phyloP scores from a whole-genome alignment of 2,888 invertebrate genomes.

The Brachypalpus laphriformis region DNA sequence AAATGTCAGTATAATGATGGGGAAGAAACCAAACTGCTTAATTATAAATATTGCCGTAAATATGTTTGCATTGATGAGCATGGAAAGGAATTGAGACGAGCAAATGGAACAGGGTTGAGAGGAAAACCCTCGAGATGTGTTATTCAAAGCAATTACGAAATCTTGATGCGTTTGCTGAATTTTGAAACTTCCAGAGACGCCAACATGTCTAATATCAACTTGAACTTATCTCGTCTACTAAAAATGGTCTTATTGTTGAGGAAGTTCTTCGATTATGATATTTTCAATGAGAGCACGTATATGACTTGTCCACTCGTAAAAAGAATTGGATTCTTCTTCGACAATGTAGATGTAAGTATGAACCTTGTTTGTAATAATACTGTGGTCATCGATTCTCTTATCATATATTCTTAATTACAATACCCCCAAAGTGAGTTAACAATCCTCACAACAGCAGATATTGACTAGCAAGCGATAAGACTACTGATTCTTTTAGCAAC shows the following conservation, averaged over 20 bases:
- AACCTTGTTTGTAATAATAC: not conserved
- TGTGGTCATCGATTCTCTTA: too few relatives aligned
- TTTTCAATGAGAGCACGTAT: constrained; percentile 76
- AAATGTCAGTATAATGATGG: not conserved
- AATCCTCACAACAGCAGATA: too few relatives aligned
- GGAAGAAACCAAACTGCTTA: constrained; percentile 59
- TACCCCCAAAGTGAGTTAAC: too few relatives aligned
- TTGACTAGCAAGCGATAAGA: too few relatives aligned
- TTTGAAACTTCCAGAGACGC: constrained; percentile 76
- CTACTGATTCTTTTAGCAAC: too few relatives aligned
- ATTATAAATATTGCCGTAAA: constrained; percentile 79
- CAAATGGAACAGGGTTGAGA: not conserved
- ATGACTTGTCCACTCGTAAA: constrained; percentile 79
- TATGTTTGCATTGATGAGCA: constrained; percentile 77
- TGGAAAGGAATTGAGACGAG: constrained; percentile 61
- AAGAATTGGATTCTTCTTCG: constrained; percentile 80
- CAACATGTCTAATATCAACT: constrained; percentile 73
- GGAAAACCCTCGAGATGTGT: constrained; percentile 77
- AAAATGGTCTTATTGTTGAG: constrained; percentile 77
- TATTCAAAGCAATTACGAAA: constrained; percentile 79
- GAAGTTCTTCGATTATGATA: constrained; percentile 77
- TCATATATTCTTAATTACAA: too few relatives aligned
- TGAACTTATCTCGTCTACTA: constrained; percentile 76
- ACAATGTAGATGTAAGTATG: constrained; percentile 78
- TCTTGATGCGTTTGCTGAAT: constrained; percentile 79